Conservation (phyloP, 2,888 invertebrate genomes). For the Scaeva pyrastri region DNA sequence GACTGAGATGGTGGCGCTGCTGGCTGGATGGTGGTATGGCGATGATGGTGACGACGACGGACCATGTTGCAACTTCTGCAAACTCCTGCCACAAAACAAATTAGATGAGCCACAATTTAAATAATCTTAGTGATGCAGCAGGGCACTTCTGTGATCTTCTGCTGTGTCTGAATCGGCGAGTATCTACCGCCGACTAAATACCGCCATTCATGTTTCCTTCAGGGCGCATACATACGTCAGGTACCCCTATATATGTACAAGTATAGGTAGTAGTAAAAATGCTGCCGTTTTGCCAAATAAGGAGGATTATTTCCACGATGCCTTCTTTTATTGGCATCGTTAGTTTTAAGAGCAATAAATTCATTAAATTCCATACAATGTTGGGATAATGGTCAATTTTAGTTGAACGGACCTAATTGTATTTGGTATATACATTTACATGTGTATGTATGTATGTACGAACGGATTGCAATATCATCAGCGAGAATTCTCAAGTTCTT, state of each 20-base stretch:
- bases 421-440: too few species aligned
- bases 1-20: too few species aligned
- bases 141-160: neutral
- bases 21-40: too few species aligned
- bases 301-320: slow-evolving; percentile 62
- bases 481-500: slow-evolving; percentile 49
- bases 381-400: slow-evolving; percentile 49
- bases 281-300: slow-evolving; percentile 63
- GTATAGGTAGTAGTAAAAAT: slow-evolving; percentile 35
- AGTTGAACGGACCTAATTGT: slow-evolving; percentile 58
- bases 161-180: neutral
- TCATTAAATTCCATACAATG: slow-evolving; percentile 76
- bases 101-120: slow-evolving; percentile 74
- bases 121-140: slow-evolving; percentile 54
- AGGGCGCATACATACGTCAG: slow-evolving; percentile 6
- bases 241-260: neutral
- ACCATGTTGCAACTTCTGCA: neutral
- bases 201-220: slow-evolving; percentile 31
- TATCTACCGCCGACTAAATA: too few species aligned
- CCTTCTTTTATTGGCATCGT: slow-evolving; percentile 67
- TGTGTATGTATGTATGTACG: too few species aligned
- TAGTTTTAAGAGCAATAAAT: slow-evolving; percentile 73
- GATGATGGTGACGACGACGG: slow-evolving; percentile 18
- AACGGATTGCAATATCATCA: slow-evolving; percentile 61
- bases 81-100: slow-evolving; percentile 50